A percentile compares a stretch with the other conserved stretches of the same genome.
Conservation (phyloP, 2,888 invertebrate genomes). For the Ennomos quercinarius region DNA sequence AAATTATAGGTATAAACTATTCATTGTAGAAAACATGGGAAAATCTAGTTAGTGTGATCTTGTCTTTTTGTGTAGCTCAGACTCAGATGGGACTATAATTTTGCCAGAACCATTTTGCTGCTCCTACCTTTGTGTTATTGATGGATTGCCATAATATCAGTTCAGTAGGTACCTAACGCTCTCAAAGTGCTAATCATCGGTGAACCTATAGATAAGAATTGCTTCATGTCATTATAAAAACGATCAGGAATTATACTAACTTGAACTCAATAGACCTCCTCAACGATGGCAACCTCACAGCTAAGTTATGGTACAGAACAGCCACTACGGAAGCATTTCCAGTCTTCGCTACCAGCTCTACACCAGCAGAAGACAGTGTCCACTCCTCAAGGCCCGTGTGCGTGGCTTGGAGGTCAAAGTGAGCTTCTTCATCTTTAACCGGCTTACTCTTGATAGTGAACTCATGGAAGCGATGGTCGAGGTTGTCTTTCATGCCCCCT, state of each 20-base stretch:
- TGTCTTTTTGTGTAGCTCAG: too few species aligned
- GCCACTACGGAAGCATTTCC: conserved; percentile 75
- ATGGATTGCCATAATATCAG: too few species aligned
- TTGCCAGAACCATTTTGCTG: too few species aligned
- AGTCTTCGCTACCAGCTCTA: conserved; percentile 64
- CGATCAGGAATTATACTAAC: conserved; percentile 71
- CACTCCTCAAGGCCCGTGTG: conserved; percentile 60
- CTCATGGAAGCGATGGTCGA: conserved; percentile 62
- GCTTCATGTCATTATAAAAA: too few species aligned
- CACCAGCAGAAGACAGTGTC: conserved; percentile 67
- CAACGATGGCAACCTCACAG: conserved; percentile 86
- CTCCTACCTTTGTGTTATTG: too few species aligned
- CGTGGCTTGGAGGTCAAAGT: conserved; percentile 63
- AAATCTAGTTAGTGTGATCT: too few species aligned
- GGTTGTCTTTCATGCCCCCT: conserved; percentile 64
- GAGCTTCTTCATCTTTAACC: conserved; percentile 65
- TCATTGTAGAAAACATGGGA: too few species aligned
- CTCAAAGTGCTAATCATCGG: too few species aligned
- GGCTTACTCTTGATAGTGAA: conserved; percentile 65
- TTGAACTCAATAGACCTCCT: conserved; percentile 86
- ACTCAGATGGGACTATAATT: too few species aligned
- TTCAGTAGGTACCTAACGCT: too few species aligned
- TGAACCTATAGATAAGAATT: too few species aligned
- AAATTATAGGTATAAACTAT: too few species aligned
- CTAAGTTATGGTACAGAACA: conserved; percentile 87